Evolutionary conservation across 2,888 invertebrate species (phyloP), one percentile per base, ranked within the genome.

Genomic region (Campoplex capitator): DNA sequence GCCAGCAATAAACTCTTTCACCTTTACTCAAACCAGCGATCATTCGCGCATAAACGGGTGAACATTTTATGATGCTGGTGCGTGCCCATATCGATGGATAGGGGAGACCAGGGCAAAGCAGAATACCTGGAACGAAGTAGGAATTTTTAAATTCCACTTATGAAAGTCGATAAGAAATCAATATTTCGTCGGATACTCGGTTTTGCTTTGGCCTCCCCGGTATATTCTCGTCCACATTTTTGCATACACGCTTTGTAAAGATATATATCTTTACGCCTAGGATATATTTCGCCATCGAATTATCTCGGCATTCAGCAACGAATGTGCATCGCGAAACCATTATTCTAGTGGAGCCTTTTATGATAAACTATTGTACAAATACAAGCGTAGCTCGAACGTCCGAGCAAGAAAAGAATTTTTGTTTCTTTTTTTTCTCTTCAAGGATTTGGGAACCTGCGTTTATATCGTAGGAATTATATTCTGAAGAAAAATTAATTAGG

Each of bases 261-360:
- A 73, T 54, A 11, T 73, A 54, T 32, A 56, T 38, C 42, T 42
- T 13, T 13, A 56, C 9, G 23, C 23, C 68, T 38, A 11, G 16
- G 38, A 58, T 38, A 58, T 38, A 38, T 83, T 83, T 73, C 86
- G 71, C 79, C 78, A 86, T 65, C 35, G n/a, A 75, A 74, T 16
- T 74, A 51, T 51, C 62, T 74, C 28, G 54, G 75, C 67, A 75
- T 68, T 67, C 51, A 35, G 45, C 28, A 51, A 67, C 35, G 18
- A 8, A 56, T 28, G 23, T 62, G 48, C 51, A 42, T 58, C 68
- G 32, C 77, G 42, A 67, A 32, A 7, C 11, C 38, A 58, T 54
- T 38, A 73, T 81, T 73, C 28, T 23, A 65, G 35, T 65, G 42
- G 3, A 58, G 28, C 56, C 42, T 45, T 85, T 48, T 42, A 83